Evolutionary conservation across 2,797 vertebrate species (phyloP), one percentile per base, ranked within the genome.

Genomic region (Peromyscus aztecus): DNA sequence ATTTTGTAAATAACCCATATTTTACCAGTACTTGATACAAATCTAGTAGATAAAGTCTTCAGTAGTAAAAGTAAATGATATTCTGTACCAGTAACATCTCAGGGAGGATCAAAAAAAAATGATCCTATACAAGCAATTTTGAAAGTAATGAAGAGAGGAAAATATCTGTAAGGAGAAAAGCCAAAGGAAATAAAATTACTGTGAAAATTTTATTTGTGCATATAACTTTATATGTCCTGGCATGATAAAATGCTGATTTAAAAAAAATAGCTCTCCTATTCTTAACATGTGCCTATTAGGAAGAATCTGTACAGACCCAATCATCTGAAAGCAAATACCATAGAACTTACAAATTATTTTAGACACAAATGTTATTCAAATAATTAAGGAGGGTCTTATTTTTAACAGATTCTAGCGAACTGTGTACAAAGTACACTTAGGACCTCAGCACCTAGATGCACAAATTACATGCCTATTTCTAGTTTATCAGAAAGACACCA

Each of bases 141-240:
- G 87, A 97, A 94, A 97, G 80, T 82, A 94, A 84, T 5, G 21
- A 46, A 27, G 43, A 92, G n/a, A 40, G 13, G 9, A 23, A 89
- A 93, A 71, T 69, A 19, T 91, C 78, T 91, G 21, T 90, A 89
- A 93, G 71, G 76, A 82, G 80, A 96, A 95, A 91, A 89, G 92
- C 82, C 94, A 97, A 97, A 93, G 80, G 77, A 94, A 96, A 96
- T 86, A 94, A 97, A 97, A 29, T 65, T 49, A 23, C 40, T 89
- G 52, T 96, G 65, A 93, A 96, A 90, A 90, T 76, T 94, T 88
- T 96, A 90, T 65, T 21, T 92, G 85, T 55, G 12, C 29, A 0
- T 92, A 63, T 94, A 88, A 91, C 55, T 96, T 94, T 88, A 75
- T 94, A 46, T 93, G 91, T 96, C 90, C 49, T 97, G 78, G n/a